Percentiles rank a stretch among this genome's conserved stretches.
These are phyloP conservation scores for Eupleurogrammus muticus DNA, from an alignment of 2,797 vertebrate genomes.

Conservation along the genomic window DNA sequence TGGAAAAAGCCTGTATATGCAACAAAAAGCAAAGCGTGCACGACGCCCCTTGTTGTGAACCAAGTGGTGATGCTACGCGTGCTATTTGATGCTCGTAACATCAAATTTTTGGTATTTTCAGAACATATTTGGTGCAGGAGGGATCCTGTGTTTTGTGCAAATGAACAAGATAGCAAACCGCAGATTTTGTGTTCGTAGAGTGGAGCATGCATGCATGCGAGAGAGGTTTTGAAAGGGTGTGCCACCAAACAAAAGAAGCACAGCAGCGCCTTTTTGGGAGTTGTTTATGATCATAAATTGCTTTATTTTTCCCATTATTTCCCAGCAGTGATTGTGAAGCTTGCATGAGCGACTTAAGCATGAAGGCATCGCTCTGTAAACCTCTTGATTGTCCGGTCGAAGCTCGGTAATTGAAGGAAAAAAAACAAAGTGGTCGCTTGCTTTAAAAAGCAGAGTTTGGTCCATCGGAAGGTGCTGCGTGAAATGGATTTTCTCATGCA, in stretches of 20 bases:
- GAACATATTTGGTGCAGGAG: too few relatives aligned
- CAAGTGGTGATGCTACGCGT: too few relatives aligned
- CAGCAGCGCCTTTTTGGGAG: constrained; percentile 19
- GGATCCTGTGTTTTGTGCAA: constrained; percentile 60
- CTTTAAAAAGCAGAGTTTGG: constrained; percentile 7
- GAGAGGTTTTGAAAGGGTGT: too few relatives aligned
- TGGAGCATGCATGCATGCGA: too few relatives aligned
- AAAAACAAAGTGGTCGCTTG: constrained; percentile 26
- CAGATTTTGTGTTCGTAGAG: too few relatives aligned
- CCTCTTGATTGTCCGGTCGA: constrained; percentile 15
- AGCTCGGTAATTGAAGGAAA: neutral
- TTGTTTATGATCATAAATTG: constrained; percentile 32
- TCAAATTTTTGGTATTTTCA: constrained; percentile 57
- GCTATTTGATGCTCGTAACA: too few relatives aligned
- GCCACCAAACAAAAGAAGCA: neutral
- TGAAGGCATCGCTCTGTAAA: constrained; percentile 6
- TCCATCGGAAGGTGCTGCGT: neutral
- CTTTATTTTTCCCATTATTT: constrained; percentile 28
- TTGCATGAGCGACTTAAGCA: constrained; percentile 5
- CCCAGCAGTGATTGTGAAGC: neutral
- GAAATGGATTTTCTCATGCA: constrained; percentile 4
- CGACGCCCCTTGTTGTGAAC: too few relatives aligned
- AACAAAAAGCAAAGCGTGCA: constrained; percentile 9
- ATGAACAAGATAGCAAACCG: constrained; percentile 57
- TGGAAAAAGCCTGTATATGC: constrained; percentile 25